These are phyloP conservation scores for Calephelis virginiensis DNA, from an alignment of 1,140 invertebrate genomes.

Conservation along the genomic window DNA sequence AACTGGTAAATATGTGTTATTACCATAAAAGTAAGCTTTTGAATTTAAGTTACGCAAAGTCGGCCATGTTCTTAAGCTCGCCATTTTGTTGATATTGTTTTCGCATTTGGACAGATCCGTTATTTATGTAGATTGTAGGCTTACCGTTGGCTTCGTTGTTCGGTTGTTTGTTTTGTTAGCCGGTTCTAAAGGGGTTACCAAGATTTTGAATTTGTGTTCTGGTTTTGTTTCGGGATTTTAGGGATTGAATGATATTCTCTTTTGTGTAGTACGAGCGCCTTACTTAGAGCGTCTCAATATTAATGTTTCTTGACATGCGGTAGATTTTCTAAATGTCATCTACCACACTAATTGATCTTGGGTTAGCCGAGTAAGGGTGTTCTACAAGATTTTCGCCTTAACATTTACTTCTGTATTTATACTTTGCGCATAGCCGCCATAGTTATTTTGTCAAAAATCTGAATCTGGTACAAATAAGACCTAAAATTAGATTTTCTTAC, in stretches of 20 bases:
- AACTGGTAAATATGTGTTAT: constrained; percentile 6
- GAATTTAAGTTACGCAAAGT: constrained; percentile 39
- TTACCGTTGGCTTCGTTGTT: constrained; percentile 41
- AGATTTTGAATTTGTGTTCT: constrained; percentile 31
- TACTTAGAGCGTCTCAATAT: too few relatives aligned
- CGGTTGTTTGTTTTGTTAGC: constrained; percentile 42
- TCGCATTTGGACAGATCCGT: constrained; percentile 60
- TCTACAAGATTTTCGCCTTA: too few relatives aligned
- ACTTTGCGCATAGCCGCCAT: too few relatives aligned
- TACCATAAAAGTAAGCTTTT: background rate
- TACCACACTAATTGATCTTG: too few relatives aligned
- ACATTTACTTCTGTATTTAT: too few relatives aligned
- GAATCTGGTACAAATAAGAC: too few relatives aligned
- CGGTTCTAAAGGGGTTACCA: constrained; percentile 43
- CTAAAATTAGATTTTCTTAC: too few relatives aligned
- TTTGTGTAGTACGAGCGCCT: background rate
- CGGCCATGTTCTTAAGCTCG: constrained; percentile 41
- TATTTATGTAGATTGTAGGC: constrained; percentile 61
- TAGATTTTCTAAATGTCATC: too few relatives aligned
- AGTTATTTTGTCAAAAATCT: too few relatives aligned
- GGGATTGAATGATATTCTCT: constrained; percentile 2
- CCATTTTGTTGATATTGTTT: constrained; percentile 65
- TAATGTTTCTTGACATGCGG: too few relatives aligned
- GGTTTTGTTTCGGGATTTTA: constrained; percentile 21
- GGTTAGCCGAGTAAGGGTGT: too few relatives aligned